Evolutionary conservation across 2,797 vertebrate genomes (phyloP).

Genomic region (Falco concolor): DNA sequence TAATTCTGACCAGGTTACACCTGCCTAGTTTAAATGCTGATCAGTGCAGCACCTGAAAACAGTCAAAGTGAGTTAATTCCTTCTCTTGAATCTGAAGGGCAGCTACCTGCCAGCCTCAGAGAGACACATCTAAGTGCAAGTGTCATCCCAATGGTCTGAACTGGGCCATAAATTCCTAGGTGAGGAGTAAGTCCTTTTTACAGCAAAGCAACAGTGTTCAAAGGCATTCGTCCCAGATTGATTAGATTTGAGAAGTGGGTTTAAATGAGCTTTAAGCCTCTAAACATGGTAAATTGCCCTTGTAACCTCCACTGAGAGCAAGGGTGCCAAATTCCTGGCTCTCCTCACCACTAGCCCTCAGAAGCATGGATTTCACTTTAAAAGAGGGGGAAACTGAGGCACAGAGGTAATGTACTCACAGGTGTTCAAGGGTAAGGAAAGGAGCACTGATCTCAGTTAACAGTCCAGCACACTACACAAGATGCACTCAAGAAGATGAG

Average conservation of each 20-base stretch:
- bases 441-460: not conserved
- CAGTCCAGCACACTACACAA: not conserved
- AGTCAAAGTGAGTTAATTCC: not conserved
- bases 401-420: rapidly evolving
- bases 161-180: not conserved
- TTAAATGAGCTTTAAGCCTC: slow-evolving; percentile 2
- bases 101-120: not conserved
- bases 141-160: not conserved
- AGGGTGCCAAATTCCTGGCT: not conserved
- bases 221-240: not conserved
- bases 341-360: not conserved
- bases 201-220: not conserved
- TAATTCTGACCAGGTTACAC: not conserved
- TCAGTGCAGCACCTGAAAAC: not conserved
- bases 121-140: not conserved
- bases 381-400: not conserved
- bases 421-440: not conserved
- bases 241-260: not conserved
- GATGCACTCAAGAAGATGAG: not conserved
- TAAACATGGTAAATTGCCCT: not conserved
- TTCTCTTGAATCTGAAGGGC: not conserved
- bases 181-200: not conserved
- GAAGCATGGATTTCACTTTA: not conserved
- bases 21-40: not conserved
- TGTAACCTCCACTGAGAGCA: not conserved